Conservation (phyloP, 2,113 vertebrate genomes). For the Percopsis transmontana region DNA sequence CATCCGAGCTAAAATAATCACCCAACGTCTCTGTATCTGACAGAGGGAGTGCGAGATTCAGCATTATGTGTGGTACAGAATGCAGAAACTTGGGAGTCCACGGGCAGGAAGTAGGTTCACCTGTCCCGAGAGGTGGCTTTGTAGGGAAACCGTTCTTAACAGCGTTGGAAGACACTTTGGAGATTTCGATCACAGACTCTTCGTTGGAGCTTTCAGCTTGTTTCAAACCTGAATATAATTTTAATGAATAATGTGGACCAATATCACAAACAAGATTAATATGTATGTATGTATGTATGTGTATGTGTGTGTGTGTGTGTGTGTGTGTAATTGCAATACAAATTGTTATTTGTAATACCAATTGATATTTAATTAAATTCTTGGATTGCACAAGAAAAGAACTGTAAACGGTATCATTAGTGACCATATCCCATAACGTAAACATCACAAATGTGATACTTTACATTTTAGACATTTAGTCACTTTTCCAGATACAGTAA, state of each 20-base stretch:
- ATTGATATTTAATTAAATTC: too few relatives aligned
- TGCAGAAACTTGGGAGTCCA: not conserved
- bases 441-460: too few relatives aligned
- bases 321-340: too few relatives aligned
- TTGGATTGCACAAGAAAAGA: too few relatives aligned
- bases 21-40: slow-evolving; percentile 10
- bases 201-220: slow-evolving; percentile 44
- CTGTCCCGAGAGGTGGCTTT: slow-evolving; percentile 13
- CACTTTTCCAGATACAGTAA: too few relatives aligned
- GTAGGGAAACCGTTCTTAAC: not conserved
- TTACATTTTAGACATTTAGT: too few relatives aligned
- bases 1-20: slow-evolving; percentile 29
- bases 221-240: slow-evolving; percentile 7
- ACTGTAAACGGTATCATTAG: too few relatives aligned
- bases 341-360: too few relatives aligned
- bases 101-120: slow-evolving; percentile 13
- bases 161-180: slow-evolving; percentile 32
- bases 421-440: too few relatives aligned
- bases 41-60: not conserved
- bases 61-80: not conserved
- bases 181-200: slow-evolving; percentile 35
- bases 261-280: too few relatives aligned
- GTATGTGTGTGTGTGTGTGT: too few relatives aligned
- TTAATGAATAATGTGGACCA: not conserved
- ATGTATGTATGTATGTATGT: too few relatives aligned